Base-by-base conservation (phyloP, 2,797 vertebrate genomes). In the Sebastes umbrosus region DNA sequence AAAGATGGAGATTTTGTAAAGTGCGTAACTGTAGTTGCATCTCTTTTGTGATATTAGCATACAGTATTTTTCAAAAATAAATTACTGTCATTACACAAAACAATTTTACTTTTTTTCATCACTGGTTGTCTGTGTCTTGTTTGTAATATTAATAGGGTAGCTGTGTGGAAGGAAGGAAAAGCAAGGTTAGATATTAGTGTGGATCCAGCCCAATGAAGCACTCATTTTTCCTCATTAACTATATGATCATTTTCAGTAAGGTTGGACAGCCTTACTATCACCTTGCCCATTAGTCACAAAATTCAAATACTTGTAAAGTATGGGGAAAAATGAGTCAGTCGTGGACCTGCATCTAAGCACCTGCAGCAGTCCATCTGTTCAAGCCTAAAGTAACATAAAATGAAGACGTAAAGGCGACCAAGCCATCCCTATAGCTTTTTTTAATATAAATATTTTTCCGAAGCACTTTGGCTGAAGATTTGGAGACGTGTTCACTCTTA, bases 381-480 rank as follows among this genome's bases (percentile, higher is more conserved):
- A 27, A 4, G 24, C 39, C 59, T 58, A 27, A 58, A 80, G 50
- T 68, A 32, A 63, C 22, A 24, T 82, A 63, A 81, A 87, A 85
- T 75, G 24, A 69, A 84, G 46, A 78, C 52, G 69, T 78, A 50
- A 83, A 73, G 18, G 75, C 4, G 16, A 70, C 54, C 20, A 69
- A 60, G 69, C 66, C 22, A 46, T 77, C 6, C 22, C 31, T 39
- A 4, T 80, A 82, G 11, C 32, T 16, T 69, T 80, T 90, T 46
- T 63, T 32, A 5, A 72, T 50, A 50, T 50, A 50, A 20, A 50
- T 50, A 50, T 50, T 50, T 82, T 7, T 25, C 3, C 10, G 14
- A 82, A 63, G 10, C 70, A 76, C 73, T 84, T 80, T 34, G 24
- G 58, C 60, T 83, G 57, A 85, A 85, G 65, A 80, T 87, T 39